Conservation (phyloP, 2,888 invertebrate species). For the Deroplatys truncata region DNA sequence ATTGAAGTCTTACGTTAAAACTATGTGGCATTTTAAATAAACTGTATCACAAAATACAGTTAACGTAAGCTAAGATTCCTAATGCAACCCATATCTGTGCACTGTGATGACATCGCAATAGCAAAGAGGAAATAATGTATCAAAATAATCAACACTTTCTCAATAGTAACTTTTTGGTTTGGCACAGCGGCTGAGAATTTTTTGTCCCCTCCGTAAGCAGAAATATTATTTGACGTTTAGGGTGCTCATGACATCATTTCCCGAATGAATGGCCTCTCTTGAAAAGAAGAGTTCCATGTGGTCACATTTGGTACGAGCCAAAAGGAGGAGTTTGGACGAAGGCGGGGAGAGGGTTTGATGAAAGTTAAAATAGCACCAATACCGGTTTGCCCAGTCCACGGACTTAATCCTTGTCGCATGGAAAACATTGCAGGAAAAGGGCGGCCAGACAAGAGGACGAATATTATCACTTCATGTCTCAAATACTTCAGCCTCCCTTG, state of each 20-base stretch:
- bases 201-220: background rate
- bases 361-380: conserved; percentile 11
- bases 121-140: background rate
- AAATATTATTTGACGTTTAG: background rate
- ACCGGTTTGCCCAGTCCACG: conserved; percentile 12
- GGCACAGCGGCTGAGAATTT: background rate
- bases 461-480: background rate
- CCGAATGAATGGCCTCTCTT: background rate
- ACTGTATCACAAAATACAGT: too few species aligned
- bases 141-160: background rate
- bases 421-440: background rate
- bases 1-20: too few species aligned
- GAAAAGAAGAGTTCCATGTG: background rate
- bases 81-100: too few species aligned
- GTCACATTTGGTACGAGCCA: conserved; percentile 10
- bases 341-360: background rate
- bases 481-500: background rate
- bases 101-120: background rate
- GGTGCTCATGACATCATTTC: background rate
- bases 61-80: too few species aligned
- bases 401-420: conserved; percentile 16
- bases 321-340: background rate
- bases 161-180: background rate
- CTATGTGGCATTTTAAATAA: too few species aligned
- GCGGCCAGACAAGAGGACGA: background rate